These are phyloP conservation scores for Noctilio leporinus DNA, from an alignment of 2,113 vertebrate species.

Conservation along the genomic window DNA sequence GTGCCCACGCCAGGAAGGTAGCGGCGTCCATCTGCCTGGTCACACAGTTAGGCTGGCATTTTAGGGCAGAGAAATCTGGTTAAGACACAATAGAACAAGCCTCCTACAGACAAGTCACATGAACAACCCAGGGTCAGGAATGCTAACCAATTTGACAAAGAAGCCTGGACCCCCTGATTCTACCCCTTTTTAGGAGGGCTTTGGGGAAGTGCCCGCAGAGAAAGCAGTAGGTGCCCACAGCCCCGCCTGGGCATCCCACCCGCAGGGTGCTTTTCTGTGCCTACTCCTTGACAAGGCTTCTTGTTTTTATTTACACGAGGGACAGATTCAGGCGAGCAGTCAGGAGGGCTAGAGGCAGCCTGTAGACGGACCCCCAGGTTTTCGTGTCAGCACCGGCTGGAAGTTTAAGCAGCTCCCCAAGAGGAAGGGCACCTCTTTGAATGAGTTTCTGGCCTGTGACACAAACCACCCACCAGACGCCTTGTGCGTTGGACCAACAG, in stretches of 20 bases:
- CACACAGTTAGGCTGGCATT: not conserved
- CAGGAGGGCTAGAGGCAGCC: not conserved
- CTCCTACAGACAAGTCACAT: not conserved
- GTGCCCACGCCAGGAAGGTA: fast-evolving
- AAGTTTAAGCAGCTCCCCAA: not conserved
- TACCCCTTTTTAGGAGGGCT: not conserved
- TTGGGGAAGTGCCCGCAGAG: not conserved
- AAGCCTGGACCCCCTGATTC: not conserved
- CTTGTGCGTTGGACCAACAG: too few species aligned
- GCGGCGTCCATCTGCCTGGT: slow-evolving; percentile 26
- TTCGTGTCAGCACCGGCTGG: too few species aligned
- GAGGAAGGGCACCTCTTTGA: not conserved
- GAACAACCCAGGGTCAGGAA: not conserved
- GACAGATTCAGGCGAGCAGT: slow-evolving; percentile 20
- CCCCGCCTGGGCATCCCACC: too few species aligned
- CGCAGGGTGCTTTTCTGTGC: not conserved
- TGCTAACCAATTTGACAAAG: not conserved
- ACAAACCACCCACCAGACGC: not conserved
- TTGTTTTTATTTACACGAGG: not conserved
- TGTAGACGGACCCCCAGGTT: not conserved
- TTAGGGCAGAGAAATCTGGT: not conserved
- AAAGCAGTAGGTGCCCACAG: too few species aligned
- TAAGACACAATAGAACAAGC: not conserved
- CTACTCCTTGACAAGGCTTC: not conserved
- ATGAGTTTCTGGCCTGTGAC: too few species aligned